Percentiles rank a stretch among this genome's conserved stretches.
phyloP scores from a whole-genome alignment of 2,888 invertebrate species.

The Pemphredon lugubris region DNA sequence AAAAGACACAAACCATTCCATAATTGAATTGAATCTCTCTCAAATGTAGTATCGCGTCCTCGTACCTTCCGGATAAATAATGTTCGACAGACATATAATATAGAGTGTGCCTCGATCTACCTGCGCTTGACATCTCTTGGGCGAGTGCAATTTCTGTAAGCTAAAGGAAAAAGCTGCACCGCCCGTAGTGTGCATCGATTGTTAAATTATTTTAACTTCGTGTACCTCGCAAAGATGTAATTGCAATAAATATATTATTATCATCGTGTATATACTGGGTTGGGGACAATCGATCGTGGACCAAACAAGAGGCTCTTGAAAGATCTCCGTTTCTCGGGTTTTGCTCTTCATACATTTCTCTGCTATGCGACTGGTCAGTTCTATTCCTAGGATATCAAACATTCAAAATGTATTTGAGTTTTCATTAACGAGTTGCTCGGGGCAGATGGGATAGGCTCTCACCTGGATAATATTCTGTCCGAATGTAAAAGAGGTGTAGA shows the following conservation, averaged over 20 bases:
- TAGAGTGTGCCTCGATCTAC: slow-evolving; percentile 59
- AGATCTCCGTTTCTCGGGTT: slow-evolving; percentile 28
- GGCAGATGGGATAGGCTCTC: no score
- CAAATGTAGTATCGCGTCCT: slow-evolving; percentile 66
- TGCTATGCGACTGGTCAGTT: slow-evolving; percentile 65
- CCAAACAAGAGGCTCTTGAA: slow-evolving; percentile 69
- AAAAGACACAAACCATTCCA: slow-evolving; percentile 62
- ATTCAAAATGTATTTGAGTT: background rate
- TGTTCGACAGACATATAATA: slow-evolving; percentile 71
- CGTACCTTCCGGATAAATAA: slow-evolving; percentile 66
- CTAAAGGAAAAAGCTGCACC: slow-evolving; percentile 44
- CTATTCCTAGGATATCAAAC: slow-evolving; percentile 59
- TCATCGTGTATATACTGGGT: slow-evolving; percentile 57
- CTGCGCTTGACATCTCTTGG: slow-evolving; percentile 61
- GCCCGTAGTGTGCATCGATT: background rate
- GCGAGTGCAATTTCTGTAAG: slow-evolving; percentile 69
- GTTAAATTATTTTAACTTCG: background rate
- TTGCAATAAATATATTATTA: slow-evolving; percentile 66
- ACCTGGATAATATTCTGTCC: slow-evolving; percentile 71
- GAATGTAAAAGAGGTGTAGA: slow-evolving; percentile 69
- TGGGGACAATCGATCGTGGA: slow-evolving; percentile 59
- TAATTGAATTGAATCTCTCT: slow-evolving; percentile 61
- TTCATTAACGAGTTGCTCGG: no score
- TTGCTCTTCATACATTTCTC: slow-evolving; percentile 66
- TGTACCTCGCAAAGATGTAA: slow-evolving; percentile 68